A percentile compares a stretch with the other conserved stretches of the same genome.
Conservation (phyloP, 2,888 invertebrate genomes). For the Spilosoma lubricipeda region DNA sequence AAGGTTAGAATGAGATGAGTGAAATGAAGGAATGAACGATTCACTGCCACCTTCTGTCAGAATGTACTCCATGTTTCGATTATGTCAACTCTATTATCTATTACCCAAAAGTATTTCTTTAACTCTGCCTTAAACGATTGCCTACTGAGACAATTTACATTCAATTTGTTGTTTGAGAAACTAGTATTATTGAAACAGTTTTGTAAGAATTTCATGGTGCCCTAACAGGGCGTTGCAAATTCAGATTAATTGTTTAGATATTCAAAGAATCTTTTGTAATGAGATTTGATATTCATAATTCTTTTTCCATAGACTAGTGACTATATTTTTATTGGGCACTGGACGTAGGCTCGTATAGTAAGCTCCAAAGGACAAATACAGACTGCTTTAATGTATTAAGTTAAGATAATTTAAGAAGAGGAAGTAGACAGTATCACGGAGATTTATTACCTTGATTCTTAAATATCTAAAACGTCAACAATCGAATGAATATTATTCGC, state of each 20-base stretch:
- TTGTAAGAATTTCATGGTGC: constrained; percentile 11
- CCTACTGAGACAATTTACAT: not conserved
- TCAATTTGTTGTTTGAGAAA: not conserved
- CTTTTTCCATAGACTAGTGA: not conserved
- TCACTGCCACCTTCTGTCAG: not conserved
- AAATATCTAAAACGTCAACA: not conserved
- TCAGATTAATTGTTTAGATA: not conserved
- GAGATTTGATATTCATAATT: not conserved
- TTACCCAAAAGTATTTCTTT: not conserved
- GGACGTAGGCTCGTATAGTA: too few species aligned
- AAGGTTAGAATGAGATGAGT: not conserved
- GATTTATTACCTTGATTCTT: not conserved
- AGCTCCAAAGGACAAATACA: too few species aligned
- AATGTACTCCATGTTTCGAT: not conserved
- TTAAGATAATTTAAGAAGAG: too few species aligned
- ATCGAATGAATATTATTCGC: not conserved
- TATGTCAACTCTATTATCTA: not conserved
- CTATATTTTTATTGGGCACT: too few species aligned
- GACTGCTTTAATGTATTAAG: too few species aligned
- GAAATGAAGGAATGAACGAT: not conserved
- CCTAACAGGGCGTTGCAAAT: not conserved
- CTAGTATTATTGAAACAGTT: not conserved
- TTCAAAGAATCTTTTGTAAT: not conserved
- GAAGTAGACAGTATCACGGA: too few species aligned
- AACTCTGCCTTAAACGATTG: not conserved